A percentile compares a stretch with the other conserved stretches of the same genome.
These are phyloP conservation scores for Tridacna gigas DNA, from an alignment of 2,888 invertebrate genomes.

Conservation along the genomic window DNA sequence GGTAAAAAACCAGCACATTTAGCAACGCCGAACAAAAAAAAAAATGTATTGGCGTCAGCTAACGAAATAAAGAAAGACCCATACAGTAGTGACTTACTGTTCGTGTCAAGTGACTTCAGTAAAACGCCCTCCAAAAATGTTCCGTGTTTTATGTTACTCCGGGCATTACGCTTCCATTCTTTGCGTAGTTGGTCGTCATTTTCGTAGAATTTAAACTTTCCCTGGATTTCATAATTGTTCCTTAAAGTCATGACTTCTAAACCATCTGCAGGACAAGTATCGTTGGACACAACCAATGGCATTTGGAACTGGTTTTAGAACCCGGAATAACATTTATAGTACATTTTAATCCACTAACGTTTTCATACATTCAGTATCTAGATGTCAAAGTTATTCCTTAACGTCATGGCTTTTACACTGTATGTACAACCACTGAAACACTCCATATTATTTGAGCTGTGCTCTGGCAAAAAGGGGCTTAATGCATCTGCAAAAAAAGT, in stretches of 20 bases:
- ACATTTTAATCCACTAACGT: too few relatives aligned
- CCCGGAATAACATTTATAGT: neutral
- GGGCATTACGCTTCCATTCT: constrained; percentile 69
- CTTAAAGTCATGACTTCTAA: constrained; percentile 62
- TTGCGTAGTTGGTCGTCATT: constrained; percentile 63
- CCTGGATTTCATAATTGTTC: constrained; percentile 69
- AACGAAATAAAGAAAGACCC: too few relatives aligned
- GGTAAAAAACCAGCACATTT: too few relatives aligned
- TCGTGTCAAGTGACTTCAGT: constrained; percentile 72
- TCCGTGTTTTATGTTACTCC: constrained; percentile 67
- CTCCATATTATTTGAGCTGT: too few relatives aligned
- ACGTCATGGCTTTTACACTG: too few relatives aligned
- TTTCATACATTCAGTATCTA: too few relatives aligned
- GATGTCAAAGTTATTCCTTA: too few relatives aligned
- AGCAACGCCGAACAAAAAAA: too few relatives aligned
- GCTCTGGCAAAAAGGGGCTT: too few relatives aligned
- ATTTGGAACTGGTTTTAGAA: constrained; percentile 7
- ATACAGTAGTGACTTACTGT: constrained; percentile 66
- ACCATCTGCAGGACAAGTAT: neutral
- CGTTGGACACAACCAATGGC: constrained; percentile 2
- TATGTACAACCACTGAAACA: too few relatives aligned
- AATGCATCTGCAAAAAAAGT: too few relatives aligned
- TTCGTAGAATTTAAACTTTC: constrained; percentile 67
- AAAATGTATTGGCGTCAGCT: too few relatives aligned
- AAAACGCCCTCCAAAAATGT: constrained; percentile 79